phyloP scores from a whole-genome alignment of 2,888 invertebrate species.

The Callinectes sapidus region DNA sequence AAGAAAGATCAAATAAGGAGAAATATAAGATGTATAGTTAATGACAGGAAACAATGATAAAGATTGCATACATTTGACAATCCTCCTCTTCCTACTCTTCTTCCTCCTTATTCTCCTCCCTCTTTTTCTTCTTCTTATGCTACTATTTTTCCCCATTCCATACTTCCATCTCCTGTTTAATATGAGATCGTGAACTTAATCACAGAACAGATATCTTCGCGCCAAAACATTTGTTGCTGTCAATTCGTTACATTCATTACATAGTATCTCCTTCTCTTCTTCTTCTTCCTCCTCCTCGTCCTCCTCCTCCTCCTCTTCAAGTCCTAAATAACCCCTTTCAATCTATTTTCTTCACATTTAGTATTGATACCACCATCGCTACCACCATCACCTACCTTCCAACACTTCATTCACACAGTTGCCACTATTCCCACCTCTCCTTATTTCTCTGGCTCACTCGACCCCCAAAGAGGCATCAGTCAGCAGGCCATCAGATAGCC shows the following conservation, averaged over 20 bases:
- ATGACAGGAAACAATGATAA: background rate
- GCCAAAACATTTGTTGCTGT: too few relatives aligned
- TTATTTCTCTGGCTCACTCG: background rate
- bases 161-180: background rate
- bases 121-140: background rate
- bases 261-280: background rate
- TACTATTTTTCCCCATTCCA: background rate
- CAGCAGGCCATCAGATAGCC: conserved; percentile 27
- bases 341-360: background rate
- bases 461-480: background rate
- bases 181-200: too few relatives aligned
- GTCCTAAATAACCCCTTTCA: background rate
- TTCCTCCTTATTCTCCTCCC: background rate
- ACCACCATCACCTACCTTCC: background rate
- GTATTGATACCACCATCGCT: background rate
- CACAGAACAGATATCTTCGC: too few relatives aligned
- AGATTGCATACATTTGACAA: background rate
- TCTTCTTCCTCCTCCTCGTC: background rate
- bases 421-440: background rate
- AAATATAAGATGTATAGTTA: background rate
- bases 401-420: background rate
- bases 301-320: background rate
- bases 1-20: background rate
- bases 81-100: background rate
- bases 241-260: background rate